Conservation (phyloP, 2,797 vertebrate species). For the Gymnothorax reevesii region DNA sequence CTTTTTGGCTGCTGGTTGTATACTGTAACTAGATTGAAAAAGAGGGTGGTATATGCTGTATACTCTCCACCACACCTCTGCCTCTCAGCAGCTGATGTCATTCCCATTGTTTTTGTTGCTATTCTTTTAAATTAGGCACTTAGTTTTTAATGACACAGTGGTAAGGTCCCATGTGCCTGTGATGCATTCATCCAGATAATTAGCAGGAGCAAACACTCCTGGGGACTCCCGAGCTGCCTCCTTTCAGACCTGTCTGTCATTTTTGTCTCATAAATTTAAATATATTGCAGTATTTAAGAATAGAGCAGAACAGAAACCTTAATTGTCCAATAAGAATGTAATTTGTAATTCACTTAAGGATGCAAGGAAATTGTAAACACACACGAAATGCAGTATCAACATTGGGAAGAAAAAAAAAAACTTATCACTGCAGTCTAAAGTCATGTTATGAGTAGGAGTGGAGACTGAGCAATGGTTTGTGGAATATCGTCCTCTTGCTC, state of each 20-base stretch:
- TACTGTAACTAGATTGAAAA: too few species aligned
- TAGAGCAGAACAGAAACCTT: neutral
- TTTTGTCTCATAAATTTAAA: neutral
- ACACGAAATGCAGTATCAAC: neutral
- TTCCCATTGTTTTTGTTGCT: neutral
- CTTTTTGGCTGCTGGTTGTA: too few species aligned
- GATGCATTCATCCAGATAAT: neutral
- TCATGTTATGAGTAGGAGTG: neutral
- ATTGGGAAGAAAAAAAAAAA: neutral
- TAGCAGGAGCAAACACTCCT: conserved; percentile 12
- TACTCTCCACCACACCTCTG: too few species aligned
- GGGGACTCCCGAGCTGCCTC: neutral
- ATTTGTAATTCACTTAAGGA: neutral
- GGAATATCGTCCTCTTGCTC: too few species aligned
- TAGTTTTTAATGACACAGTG: neutral
- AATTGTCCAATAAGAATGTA: neutral
- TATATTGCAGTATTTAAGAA: neutral
- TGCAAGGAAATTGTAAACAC: neutral
- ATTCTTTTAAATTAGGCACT: neutral
- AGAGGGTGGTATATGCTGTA: too few species aligned
- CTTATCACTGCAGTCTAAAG: neutral
- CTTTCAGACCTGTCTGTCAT: neutral
- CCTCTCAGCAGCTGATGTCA: neutral
- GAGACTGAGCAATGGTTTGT: neutral
- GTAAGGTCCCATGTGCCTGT: neutral